A percentile compares a stretch with the other conserved stretches of the same genome.
phyloP scores from a whole-genome alignment of 2,888 invertebrate genomes.

The Euplexia lucipara region DNA sequence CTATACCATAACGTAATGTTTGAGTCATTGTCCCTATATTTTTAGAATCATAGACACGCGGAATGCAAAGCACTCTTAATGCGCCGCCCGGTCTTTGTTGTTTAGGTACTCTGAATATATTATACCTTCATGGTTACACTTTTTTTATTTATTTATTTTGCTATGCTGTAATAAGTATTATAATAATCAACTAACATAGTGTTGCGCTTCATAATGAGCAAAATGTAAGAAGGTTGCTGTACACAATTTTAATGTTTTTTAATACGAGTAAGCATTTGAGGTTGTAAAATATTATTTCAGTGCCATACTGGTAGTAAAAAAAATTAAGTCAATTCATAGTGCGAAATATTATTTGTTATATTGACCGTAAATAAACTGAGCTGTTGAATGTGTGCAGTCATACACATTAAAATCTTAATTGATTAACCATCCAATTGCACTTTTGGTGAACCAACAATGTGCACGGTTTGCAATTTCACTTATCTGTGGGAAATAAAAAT shows the following conservation, averaged over 20 bases:
- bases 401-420: conserved; percentile 12
- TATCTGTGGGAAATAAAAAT: conserved; percentile 42
- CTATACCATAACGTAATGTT: conserved; percentile 36
- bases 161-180: conserved; percentile 3
- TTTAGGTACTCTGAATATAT: conserved; percentile 45
- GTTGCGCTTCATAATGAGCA: conserved; percentile 11
- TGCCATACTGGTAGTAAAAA: conserved; percentile 19
- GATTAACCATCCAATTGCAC: conserved; percentile 1
- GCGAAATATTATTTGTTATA: not conserved
- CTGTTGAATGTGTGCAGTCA: not conserved
- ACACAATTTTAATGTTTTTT: conserved; percentile 11
- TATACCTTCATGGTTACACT: conserved; percentile 48
- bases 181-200: conserved; percentile 12
- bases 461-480: conserved; percentile 22
- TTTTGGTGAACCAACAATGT: conserved; percentile 18
- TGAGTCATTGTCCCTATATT: conserved; percentile 56
- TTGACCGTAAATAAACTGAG: not conserved
- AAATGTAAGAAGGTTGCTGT: conserved; percentile 32
- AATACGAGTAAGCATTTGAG: not conserved
- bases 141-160: conserved; percentile 16
- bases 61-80: conserved; percentile 67
- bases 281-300: conserved; percentile 35
- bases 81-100: conserved; percentile 60
- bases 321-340: not conserved
- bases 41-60: conserved; percentile 52